Percentiles rank a stretch among this genome's conserved stretches.
phyloP scores from a whole-genome alignment of 1,140 invertebrate genomes.

The Aphidius ervi region DNA sequence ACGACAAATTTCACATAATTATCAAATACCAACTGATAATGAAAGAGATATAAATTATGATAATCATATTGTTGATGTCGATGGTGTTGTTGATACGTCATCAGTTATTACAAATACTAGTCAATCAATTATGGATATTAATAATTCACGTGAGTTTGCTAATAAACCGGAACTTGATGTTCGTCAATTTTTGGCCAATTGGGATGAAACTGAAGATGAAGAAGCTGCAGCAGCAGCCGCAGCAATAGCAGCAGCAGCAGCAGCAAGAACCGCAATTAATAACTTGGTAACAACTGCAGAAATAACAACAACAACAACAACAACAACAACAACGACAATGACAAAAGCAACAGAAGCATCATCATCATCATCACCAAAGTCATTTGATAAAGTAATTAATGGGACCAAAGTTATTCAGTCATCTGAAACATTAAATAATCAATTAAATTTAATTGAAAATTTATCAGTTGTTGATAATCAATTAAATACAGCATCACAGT shows the following conservation, averaged over 20 bases:
- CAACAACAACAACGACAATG: no score
- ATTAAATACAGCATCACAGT: no score
- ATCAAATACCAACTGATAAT: constrained; percentile 11
- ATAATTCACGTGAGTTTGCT: constrained; percentile 39
- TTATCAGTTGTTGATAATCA: no score
- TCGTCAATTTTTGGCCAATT: constrained; percentile 50
- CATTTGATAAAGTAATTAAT: no score
- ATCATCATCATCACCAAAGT: no score
- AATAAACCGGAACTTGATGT: constrained; percentile 50
- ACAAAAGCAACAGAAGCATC: no score
- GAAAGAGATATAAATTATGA: constrained; percentile 4
- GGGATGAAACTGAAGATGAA: constrained; percentile 51
- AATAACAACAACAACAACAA: no score
- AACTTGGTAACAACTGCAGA: no score
- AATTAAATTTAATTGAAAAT: no score
- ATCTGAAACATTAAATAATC: no score
- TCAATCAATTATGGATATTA: constrained; percentile 18
- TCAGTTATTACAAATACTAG: constrained; percentile 9
- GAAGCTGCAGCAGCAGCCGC: constrained; percentile 30
- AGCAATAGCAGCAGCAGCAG: constrained; percentile 25
- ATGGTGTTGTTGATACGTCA: constrained; percentile 5
- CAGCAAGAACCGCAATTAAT: no score
- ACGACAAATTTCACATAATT: neutral
- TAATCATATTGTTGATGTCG: constrained; percentile 19
- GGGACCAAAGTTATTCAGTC: no score